phyloP scores from a whole-genome alignment of 2,797 vertebrate genomes.

The Knipowitschia caucasica region DNA sequence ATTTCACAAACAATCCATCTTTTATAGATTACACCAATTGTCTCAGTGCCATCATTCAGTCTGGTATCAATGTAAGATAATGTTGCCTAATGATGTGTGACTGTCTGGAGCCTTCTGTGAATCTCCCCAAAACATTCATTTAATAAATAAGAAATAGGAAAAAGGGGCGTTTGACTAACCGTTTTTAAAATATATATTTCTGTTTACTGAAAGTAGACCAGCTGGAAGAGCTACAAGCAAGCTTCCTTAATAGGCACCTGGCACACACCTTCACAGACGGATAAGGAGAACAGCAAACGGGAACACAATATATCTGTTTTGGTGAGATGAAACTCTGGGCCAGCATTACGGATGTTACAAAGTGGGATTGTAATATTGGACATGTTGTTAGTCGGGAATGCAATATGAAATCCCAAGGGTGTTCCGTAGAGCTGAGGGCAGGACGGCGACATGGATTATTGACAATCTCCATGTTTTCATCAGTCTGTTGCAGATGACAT shows the following conservation, averaged over 20 bases:
- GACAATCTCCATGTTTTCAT: not conserved
- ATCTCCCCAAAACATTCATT: constrained; percentile 21
- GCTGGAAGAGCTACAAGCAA: constrained; percentile 14
- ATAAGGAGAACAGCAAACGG: constrained; percentile 26
- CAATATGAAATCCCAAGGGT: constrained; percentile 12
- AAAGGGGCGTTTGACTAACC: constrained; percentile 8
- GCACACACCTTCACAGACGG: constrained; percentile 14
- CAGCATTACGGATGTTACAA: constrained; percentile 9
- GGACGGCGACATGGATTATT: not conserved
- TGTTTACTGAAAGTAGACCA: constrained; percentile 23
- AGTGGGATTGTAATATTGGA: constrained; percentile 5
- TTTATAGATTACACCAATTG: constrained; percentile 21
- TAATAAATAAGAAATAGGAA: not conserved
- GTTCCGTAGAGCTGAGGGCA: constrained; percentile 1
- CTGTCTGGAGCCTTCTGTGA: constrained; percentile 10
- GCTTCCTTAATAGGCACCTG: constrained; percentile 20
- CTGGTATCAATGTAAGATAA: constrained; percentile 17
- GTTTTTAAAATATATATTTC: constrained; percentile 15
- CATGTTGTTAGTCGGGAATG: constrained; percentile 23
- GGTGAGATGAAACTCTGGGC: constrained; percentile 13
- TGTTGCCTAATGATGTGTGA: constrained; percentile 21
- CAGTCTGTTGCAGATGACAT: not conserved
- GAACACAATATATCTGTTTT: constrained; percentile 15
- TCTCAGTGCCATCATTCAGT: constrained; percentile 12
- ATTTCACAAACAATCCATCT: constrained; percentile 9